Conservation (phyloP, 2,888 invertebrate species). For the Ligdia adustata region DNA sequence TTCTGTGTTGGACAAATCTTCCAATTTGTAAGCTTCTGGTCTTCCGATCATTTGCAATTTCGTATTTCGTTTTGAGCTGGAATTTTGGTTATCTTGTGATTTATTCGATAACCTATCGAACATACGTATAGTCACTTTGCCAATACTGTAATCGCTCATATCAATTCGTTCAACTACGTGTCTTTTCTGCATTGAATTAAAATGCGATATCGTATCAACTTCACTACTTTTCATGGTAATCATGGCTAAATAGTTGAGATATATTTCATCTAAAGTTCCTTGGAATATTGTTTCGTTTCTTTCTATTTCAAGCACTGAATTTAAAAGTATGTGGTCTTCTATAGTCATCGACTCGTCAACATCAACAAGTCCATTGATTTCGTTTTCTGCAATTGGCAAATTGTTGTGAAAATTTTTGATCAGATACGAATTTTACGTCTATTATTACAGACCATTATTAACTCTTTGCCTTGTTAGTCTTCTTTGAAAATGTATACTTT, state of each 20-base stretch:
- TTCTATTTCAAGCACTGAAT: constrained; percentile 63
- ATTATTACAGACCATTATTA: too few species aligned
- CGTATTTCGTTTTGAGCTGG: constrained; percentile 25
- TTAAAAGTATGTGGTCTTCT: constrained; percentile 60
- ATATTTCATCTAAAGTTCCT: constrained; percentile 64
- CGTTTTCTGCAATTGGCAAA: constrained; percentile 55
- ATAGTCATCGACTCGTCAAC: constrained; percentile 49
- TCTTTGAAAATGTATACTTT: too few species aligned
- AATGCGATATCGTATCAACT: constrained; percentile 39
- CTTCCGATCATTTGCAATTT: constrained; percentile 56
- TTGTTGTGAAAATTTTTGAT: constrained; percentile 31
- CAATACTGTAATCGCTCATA: constrained; percentile 15
- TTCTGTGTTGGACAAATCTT: constrained; percentile 51
- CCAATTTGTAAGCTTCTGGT: constrained; percentile 63
- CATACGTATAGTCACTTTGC: background rate
- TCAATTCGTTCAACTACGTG: constrained; percentile 43
- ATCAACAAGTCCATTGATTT: constrained; percentile 45
- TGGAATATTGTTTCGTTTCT: constrained; percentile 51
- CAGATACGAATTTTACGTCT: too few species aligned
- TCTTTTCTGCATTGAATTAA: constrained; percentile 52
- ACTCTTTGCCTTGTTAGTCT: too few species aligned
- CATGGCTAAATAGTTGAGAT: constrained; percentile 62
- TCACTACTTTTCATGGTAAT: constrained; percentile 51
- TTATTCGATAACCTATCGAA: background rate
- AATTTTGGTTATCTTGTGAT: constrained; percentile 1